Base-by-base conservation (phyloP, 2,888 invertebrate genomes). In the Troides helena region DNA sequence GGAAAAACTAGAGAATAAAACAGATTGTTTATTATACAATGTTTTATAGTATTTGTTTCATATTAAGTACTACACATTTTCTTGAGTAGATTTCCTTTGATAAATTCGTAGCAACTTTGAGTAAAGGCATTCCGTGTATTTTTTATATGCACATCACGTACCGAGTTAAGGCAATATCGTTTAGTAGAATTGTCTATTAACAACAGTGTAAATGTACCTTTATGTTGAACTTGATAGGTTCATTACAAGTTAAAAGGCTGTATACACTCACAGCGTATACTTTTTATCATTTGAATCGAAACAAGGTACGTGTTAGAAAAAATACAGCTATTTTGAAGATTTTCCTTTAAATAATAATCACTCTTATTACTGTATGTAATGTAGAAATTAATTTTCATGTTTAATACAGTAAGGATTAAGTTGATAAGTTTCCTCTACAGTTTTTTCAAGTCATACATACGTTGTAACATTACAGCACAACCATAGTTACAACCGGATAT, bases 121-220 rank as follows among this genome's bases (percentile, higher is more conserved):
- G 69, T 65, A 63, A 60, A 70, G 62, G 63, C 70, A 67, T 66
- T 59, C 66, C 53, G 66, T 59, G 62, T 69, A 62, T 66, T 70
- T 70, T 70, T 70, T 66, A 70, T 67, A 66, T 70, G 70, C 62
- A 56, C 70, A 70, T 70, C 63, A 70, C 66, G 70, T 62, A 66
- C 53, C 57, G 58, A 36, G 63, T 66, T 67, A 66, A 66, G 53
- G 70, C 56, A 63, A 67, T 70, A 70, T 67, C 66, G 66, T 70
- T 70, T 69, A 69, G 69, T 58, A 23, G 69, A 66, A 69, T 69
- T 62, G 69, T 69, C 69, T 62, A 69, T 66, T 69, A 69, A 58
- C 64, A 68, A 65, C 65, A 66, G 65, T 69, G 66, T 69, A 66
- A 69, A 69, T 66, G 66, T 69, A 62, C 65, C 57, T 69, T 66